Evolutionary conservation across 2,113 vertebrate species (phyloP).

Genomic region (Pitta sordida): DNA sequence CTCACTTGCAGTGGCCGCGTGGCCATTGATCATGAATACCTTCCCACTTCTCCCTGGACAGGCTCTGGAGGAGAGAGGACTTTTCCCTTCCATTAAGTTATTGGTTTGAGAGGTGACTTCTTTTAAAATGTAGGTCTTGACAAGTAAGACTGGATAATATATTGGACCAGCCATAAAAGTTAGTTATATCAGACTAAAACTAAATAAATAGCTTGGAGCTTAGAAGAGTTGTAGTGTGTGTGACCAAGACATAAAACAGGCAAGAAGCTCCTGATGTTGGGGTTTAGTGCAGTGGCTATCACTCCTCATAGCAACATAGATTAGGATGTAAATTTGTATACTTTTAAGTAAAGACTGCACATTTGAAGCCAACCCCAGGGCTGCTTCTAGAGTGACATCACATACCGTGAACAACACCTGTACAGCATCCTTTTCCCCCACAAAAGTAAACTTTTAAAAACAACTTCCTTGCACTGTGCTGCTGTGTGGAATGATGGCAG

Average conservation of each 20-base stretch:
- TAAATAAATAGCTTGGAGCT: background rate
- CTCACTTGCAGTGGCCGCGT: rapidly evolving
- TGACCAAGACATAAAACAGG: background rate
- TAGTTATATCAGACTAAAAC: background rate
- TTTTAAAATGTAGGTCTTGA: background rate
- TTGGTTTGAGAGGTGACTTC: background rate
- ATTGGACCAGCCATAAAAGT: background rate
- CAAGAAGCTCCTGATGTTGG: rapidly evolving
- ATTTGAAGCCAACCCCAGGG: background rate
- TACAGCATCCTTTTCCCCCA: background rate
- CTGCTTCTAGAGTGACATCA: background rate
- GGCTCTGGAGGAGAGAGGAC: background rate
- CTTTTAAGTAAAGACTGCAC: background rate
- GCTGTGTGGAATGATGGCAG: background rate
- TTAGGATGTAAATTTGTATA: background rate
- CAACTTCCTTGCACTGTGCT: background rate
- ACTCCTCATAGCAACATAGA: background rate
- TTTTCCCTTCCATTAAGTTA: background rate
- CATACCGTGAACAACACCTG: rapidly evolving
- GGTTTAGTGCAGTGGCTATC: background rate
- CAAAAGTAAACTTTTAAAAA: background rate
- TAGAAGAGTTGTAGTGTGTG: background rate
- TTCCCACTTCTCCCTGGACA: background rate
- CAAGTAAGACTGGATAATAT: background rate
- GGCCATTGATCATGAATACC: rapidly evolving